A percentile compares a stretch with the other conserved stretches of the same genome.
phyloP scores from a whole-genome alignment of 2,888 invertebrate species.

The Agriopis aurantiaria region DNA sequence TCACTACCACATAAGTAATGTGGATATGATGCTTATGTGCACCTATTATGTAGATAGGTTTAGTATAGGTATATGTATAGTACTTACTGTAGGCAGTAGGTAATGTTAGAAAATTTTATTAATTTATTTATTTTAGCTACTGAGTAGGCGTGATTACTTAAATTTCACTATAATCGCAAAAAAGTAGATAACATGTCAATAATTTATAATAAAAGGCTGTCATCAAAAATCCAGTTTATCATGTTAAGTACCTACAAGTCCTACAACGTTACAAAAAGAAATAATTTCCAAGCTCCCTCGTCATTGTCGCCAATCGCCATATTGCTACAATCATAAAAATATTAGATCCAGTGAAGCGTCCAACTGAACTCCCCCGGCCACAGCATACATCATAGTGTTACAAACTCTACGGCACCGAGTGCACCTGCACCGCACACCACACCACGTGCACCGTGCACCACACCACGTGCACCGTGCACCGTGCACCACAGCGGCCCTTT shows the following conservation, averaged over 20 bases:
- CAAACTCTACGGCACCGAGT: neutral
- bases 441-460: neutral
- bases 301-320: constrained; percentile 2
- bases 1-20: neutral
- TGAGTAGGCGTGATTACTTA: neutral
- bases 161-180: neutral
- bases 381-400: too few relatives aligned
- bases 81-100: too few relatives aligned
- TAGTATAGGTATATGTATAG: too few relatives aligned
- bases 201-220: neutral
- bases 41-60: too few relatives aligned
- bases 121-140: too few relatives aligned
- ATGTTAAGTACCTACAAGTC: too few relatives aligned
- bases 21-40: too few relatives aligned
- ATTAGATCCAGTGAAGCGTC: constrained; percentile 4
- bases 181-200: neutral
- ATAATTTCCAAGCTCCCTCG: neutral
- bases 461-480: neutral
- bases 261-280: neutral
- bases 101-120: too few relatives aligned
- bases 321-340: neutral
- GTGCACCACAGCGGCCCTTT: too few relatives aligned
- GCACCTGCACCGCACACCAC: too few relatives aligned
- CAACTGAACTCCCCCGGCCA: neutral
- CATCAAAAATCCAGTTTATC: neutral